A percentile compares a stretch with the other conserved stretches of the same genome.
phyloP scores from a whole-genome alignment of 1,140 invertebrate species.

The Hylaeus volcanicus region DNA sequence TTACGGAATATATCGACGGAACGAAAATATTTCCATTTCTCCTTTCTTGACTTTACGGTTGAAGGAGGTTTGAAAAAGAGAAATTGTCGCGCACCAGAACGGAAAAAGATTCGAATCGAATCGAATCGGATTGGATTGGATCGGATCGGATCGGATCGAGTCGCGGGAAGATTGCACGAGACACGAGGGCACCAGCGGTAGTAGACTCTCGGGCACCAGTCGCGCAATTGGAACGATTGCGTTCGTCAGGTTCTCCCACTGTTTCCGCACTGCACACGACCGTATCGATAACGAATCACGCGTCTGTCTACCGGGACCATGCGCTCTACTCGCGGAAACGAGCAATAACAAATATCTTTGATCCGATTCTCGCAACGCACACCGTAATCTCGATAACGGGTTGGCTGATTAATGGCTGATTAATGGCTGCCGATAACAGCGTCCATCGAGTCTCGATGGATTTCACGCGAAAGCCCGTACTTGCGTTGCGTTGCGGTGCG shows the following conservation, averaged over 20 bases:
- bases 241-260: neutral
- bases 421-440: neutral
- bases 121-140: neutral
- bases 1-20: too few relatives aligned
- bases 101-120: neutral
- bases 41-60: too few relatives aligned
- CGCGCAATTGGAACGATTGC: neutral
- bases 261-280: neutral
- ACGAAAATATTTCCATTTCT: too few relatives aligned
- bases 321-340: neutral
- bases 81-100: too few relatives aligned
- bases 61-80: too few relatives aligned
- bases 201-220: slow-evolving; percentile 34
- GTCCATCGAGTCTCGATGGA: neutral
- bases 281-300: slow-evolving; percentile 19
- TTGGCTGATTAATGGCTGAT: neutral
- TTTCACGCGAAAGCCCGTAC: neutral
- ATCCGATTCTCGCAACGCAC: slow-evolving; percentile 6
- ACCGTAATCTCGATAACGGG: slow-evolving; percentile 8
- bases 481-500: too few relatives aligned
- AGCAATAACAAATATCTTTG: neutral
- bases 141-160: neutral
- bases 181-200: neutral
- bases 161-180: neutral
- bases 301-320: neutral